Evolutionary conservation across 2,113 vertebrate species (phyloP).

Genomic region (Cynopterus brachyotis): DNA sequence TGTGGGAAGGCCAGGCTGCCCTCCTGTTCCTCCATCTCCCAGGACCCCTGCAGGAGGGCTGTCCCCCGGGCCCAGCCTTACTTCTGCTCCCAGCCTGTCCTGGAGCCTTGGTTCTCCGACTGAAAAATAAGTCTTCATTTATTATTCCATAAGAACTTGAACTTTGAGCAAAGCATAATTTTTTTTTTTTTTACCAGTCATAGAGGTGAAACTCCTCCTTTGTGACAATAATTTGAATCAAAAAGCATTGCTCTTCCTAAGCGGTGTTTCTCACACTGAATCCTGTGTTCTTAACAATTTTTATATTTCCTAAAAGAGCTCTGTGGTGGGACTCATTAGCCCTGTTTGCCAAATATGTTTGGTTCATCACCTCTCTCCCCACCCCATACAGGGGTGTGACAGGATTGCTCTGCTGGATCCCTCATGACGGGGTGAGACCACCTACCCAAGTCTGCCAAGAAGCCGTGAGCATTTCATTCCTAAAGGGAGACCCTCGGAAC

Average conservation of each 20-base stretch:
- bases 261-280: background rate
- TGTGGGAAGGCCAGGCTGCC: fast-evolving
- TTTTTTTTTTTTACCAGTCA: background rate
- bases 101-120: background rate
- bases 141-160: background rate
- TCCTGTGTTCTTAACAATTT: background rate
- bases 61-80: fast-evolving
- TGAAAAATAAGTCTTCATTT: background rate
- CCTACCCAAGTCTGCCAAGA: background rate
- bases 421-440: background rate
- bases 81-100: fast-evolving
- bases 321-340: background rate
- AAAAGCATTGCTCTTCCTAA: background rate
- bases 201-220: background rate
- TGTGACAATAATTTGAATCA: background rate
- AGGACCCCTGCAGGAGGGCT: fast-evolving
- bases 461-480: background rate
- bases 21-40: background rate
- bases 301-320: background rate
- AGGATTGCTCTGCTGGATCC: background rate
- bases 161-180: background rate
- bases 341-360: background rate
- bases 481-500: background rate
- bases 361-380: too few species aligned
- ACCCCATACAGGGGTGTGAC: background rate